Evolutionary conservation across 2,888 invertebrate species (phyloP).

Genomic region (Heliconius sara): DNA sequence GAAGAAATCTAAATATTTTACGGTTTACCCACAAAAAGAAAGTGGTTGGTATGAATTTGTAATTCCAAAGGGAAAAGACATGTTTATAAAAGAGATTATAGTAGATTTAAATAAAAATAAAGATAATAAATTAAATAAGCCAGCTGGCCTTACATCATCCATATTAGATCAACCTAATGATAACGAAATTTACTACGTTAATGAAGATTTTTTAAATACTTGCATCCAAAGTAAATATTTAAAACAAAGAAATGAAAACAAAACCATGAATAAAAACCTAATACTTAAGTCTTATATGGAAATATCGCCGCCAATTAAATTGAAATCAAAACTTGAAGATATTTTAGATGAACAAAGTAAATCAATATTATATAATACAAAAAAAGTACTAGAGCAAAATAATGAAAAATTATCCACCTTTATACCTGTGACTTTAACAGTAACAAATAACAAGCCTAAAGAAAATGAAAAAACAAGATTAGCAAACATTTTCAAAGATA

Average conservation of each 20-base stretch:
- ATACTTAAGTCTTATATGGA: neutral
- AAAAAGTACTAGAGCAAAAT: neutral
- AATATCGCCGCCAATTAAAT: neutral
- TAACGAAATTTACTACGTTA: neutral
- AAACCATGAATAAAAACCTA: neutral
- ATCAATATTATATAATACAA: neutral
- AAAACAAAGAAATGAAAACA: neutral
- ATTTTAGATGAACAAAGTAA: neutral
- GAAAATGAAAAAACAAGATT: neutral
- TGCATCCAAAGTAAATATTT: neutral
- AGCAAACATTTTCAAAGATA: neutral
- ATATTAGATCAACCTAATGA: neutral
- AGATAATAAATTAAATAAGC: neutral
- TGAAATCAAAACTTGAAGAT: neutral
- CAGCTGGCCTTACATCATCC: neutral
- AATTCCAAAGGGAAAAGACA: conserved; percentile 25
- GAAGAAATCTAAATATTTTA: neutral
- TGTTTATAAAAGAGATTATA: conserved; percentile 27
- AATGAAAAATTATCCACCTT: neutral
- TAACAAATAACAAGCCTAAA: neutral
- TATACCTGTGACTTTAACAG: neutral
- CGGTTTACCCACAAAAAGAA: neutral
- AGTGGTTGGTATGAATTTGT: conserved; percentile 18
- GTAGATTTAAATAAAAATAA: conserved; percentile 17
- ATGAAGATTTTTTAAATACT: neutral